Base-by-base conservation (phyloP, 2,888 invertebrate species). In the Parascotia fuliginaria region DNA sequence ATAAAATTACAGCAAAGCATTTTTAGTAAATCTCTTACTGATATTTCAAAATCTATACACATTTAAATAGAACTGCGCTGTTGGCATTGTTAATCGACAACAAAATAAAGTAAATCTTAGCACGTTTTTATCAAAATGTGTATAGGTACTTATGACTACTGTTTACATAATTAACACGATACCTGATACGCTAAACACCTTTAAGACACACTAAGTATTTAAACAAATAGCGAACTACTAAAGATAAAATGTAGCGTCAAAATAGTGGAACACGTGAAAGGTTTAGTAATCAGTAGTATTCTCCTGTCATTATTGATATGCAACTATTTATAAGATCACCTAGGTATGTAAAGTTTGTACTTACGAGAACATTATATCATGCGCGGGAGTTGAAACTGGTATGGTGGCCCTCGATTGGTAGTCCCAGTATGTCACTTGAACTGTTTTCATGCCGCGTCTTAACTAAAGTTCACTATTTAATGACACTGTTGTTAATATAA, bases 351-450 rank as follows among this genome's bases (percentile, higher is more conserved):
- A n/a, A n/a, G n/a, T n/a, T n/a, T n/a, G n/a, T n/a, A 79, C 80
- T 81, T 70, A 81, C 81, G 63, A 46, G 68, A 62, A 56, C 84
- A 84, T 83, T 79, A 61, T 74, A 67, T 68, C 55, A 62, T 61
- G 55, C 64, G 50, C 56, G 62, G 55, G 39, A 15, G 55, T 51
- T 51, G 62, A 55, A 63, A 55, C 31, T 33, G 40, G 42, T n/a
- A n/a, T n/a, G 36, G 15, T 55, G 48, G 54, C 45, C 43, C 45
- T 49, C 42, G 42, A 37, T 42, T 50, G 24, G 49, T 54, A 55
- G 36, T 65, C 44, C 47, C 61, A 54, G 15, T 31, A 38, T 13
- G 55, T 54, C 51, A 60, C 56, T 46, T 60, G 48, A 31, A 44
- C 11, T 49, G 68, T 78, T 76, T 74, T 75, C 83, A 85, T 83